phyloP scores from a whole-genome alignment of 1,140 invertebrate genomes.

The Ctenoplectra terminalis region DNA sequence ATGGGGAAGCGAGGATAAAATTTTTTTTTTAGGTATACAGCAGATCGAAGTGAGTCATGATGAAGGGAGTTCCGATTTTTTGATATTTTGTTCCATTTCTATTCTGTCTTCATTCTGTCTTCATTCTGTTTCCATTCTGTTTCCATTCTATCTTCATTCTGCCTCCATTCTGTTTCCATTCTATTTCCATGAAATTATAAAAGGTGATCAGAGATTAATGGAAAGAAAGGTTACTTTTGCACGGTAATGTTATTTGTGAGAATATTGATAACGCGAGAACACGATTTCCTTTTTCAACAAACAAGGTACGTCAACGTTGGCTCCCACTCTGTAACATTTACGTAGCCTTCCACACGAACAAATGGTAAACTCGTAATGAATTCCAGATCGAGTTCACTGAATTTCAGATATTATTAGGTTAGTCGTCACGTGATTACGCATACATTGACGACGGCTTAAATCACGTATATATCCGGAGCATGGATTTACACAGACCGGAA shows the following conservation, averaged over 20 bases:
- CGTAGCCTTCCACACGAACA: not conserved
- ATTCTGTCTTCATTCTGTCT: too few species aligned
- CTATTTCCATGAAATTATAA: too few species aligned
- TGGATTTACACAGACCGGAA: constrained; percentile 8
- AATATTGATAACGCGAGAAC: not conserved
- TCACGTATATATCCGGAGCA: not conserved
- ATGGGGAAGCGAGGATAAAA: not conserved
- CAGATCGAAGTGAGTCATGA: not conserved
- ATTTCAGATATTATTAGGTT: constrained; percentile 28
- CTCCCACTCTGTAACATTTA: not conserved
- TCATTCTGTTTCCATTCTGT: too few species aligned
- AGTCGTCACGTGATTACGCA: constrained; percentile 13
- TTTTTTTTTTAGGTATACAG: not conserved
- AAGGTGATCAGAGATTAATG: too few species aligned
- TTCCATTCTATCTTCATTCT: too few species aligned
- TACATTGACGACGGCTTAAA: constrained; percentile 14
- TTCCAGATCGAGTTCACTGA: constrained; percentile 11
- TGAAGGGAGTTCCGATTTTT: not conserved
- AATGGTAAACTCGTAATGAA: constrained; percentile 2
- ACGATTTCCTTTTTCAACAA: not conserved
- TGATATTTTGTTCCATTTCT: not conserved
- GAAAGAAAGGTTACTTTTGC: too few species aligned
- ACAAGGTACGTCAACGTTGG: not conserved
- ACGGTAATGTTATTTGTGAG: not conserved
- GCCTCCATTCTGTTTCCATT: too few species aligned